Percentiles rank a stretch among this genome's conserved stretches.
Evolutionary conservation across 1,140 invertebrate genomes (phyloP).

Genomic region (Zaprionus taronus): DNA sequence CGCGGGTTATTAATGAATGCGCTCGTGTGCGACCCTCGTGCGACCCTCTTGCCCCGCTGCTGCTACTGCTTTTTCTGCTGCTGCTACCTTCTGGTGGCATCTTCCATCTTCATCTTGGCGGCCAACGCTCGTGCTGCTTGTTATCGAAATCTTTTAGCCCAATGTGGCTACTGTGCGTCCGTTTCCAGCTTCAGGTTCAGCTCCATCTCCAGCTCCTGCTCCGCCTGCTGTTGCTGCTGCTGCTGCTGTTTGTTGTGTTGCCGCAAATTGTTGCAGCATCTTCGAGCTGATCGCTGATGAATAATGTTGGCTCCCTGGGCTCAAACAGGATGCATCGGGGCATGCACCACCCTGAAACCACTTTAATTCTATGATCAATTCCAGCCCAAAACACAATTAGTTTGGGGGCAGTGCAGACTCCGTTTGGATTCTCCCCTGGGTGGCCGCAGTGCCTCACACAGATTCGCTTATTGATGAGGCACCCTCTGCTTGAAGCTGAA

Average conservation of each 20-base stretch:
- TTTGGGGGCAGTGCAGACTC: neutral
- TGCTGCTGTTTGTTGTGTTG: slow-evolving; percentile 30
- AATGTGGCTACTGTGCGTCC: slow-evolving; percentile 74
- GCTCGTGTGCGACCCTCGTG: neutral
- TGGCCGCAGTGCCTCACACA: slow-evolving; percentile 7
- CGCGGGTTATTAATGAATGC: slow-evolving; percentile 75
- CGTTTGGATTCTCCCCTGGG: slow-evolving; percentile 11
- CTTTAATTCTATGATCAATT: slow-evolving; percentile 45
- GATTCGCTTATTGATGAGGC: slow-evolving; percentile 2
- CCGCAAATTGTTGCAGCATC: slow-evolving; percentile 27
- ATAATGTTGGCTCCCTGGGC: slow-evolving; percentile 20
- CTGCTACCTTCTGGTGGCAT: slow-evolving; percentile 41
- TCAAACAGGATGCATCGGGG: neutral
- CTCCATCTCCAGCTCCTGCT: neutral
- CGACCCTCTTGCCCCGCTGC: neutral
- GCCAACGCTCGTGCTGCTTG: slow-evolving; percentile 33
- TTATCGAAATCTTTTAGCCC: slow-evolving; percentile 77
- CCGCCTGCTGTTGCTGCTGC: neutral
- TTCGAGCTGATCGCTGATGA: slow-evolving; percentile 32
- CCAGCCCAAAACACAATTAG: slow-evolving; percentile 36
- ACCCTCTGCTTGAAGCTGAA: neutral
- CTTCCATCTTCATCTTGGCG: slow-evolving; percentile 39
- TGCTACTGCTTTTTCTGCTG: neutral
- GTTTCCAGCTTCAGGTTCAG: neutral
- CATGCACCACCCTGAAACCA: slow-evolving; percentile 30